Evolutionary conservation across 2,113 vertebrate genomes (phyloP), one percentile per base, ranked within the genome.

Genomic region (Malurus alboscapulatus): DNA sequence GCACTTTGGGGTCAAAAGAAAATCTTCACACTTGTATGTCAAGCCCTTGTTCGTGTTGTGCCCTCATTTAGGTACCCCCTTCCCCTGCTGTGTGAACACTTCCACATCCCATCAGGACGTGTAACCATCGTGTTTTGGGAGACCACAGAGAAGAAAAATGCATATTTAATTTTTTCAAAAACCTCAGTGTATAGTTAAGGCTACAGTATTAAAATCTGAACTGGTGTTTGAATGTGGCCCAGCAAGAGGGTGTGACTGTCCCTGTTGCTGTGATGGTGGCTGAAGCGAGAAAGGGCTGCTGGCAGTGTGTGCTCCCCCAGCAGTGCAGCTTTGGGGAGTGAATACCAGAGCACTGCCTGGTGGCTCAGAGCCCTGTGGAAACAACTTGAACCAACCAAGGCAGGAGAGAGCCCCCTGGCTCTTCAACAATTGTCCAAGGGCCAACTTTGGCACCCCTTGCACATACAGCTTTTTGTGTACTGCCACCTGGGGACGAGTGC

Each of bases 41-140:
- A 63, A 82, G 66, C 57, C 38, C 34, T 69, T 65, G 42, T 62
- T 89, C 44, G 13, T 54, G 12, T 62, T 32, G 59, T 76, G 13
- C 16, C 45, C 77, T 30, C 10, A 3, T 40, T 88, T 62, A 29
- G 42, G 30, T 40, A 12, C 48, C 17, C 29, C 38, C 17, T 62
- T 45, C 50, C 50, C 5, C 0, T 26, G 30, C 25, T 55, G 40
- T 51, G 22, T 71, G 61, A 71, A 44, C 51, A 14, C 24, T 77
- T 67, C 2, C 0, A 0, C 51, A 34, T 61, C 29, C 45, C 50
- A 0, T 34, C 0, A 0, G 58, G 38, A 78, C 76, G 13, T 3
- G 26, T 48, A 54, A 55, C 63, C 65, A 9, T 38, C 3, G 5
- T 34, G 40, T 12, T 82, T 29, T 36, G 67, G 55, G 44, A 76